Evolutionary conservation across 1,140 invertebrate genomes (phyloP), one percentile per base, ranked within the genome.

Genomic region (Lepidostoma basale): DNA sequence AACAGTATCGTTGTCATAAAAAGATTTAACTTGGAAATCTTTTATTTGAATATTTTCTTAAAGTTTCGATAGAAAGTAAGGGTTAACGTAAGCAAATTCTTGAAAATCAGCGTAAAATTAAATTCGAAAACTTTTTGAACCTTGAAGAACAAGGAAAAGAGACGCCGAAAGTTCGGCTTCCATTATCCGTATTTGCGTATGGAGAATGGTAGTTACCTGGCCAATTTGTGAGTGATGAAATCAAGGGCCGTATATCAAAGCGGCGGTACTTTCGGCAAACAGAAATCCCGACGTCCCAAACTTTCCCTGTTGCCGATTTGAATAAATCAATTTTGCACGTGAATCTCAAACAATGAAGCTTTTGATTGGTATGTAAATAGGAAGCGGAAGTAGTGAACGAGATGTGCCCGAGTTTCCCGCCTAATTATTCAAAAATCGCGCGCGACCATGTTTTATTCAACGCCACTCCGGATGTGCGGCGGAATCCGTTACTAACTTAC

Each of bases 331-430:
- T 42, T 40, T 40, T 52, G 49, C 60, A 47, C 25, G 54, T 42
- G 68, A 33, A 70, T 70, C 62, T 71, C 69, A 64, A 68, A 72
- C 69, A 72, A 72, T 72, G 69, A 62, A 23, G 60, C 65, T 54
- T 72, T 64, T 72, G 66, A 72, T 72, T 68, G 69, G 65, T 68
- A 72, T 72, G 69, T 62, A 72, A 72, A 72, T 72, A 62, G 47
- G 62, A 56, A 28, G 44, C 54, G 65, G 39, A 62, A 62, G 47
- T 67, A 67, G 65, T 56, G 39, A 67, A 30, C 52, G 30, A 65
- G 33, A 64, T 52, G 40, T 18, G 25, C 42, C 26, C 44, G 62
- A 49, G 59, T 62, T 45, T 62, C 45, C 60, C 45, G 56, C 52
- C 68, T 64, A 69, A 69, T 69, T 69, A 65, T 69, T 68, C 67